Base-by-base conservation (phyloP, 2,113 vertebrate species). In the Anguilla japonica region DNA sequence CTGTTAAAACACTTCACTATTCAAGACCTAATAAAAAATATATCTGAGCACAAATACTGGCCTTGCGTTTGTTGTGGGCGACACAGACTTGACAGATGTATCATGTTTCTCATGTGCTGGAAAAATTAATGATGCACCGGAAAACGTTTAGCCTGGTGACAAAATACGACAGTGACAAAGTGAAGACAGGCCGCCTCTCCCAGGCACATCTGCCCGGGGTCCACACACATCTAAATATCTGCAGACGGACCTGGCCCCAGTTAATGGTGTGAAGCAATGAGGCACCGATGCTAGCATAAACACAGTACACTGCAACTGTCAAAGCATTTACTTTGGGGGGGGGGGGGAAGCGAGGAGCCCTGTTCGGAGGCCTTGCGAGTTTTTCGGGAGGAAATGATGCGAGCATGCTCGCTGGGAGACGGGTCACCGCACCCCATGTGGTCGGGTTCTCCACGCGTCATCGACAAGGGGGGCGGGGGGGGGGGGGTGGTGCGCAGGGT, bases 371-470 rank as follows among this genome's bases (percentile, higher is more conserved):
- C 1, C 34, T 34, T 34, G 34, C 34, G 34, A 34, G 34, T 34
- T 34, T 34, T 34, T 34, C 18, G 3, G 50, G 18, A 67, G 60
- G 26, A 63, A 63, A 63, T 22, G 60, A 14, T 20, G 60, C 9
- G 60, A 29, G 5, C n/a, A 13, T 0, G 67, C n/a, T 34, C 67
- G 8, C 6, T 13, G 79, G 22, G 82, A 29, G 29, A 34, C 29
- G 34, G 29, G 43, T 83, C 82, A 83, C 22, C 3, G 34, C 15
- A 1, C 29, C 16, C 53, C 34, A 29, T 83, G 34, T 56, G 43
- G 82, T 34, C 15, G 29, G 29, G 46, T 81, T 81, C 82, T 83
- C 82, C 82, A 29, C 34, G 29, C 82, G 9, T 26, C 83, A 63
- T 22, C 41, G 16, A 84, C 53, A 84, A 34, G 29, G 60, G 18